Conservation (phyloP, 2,113 vertebrate genomes). For the Hirundichthys speculiger region DNA sequence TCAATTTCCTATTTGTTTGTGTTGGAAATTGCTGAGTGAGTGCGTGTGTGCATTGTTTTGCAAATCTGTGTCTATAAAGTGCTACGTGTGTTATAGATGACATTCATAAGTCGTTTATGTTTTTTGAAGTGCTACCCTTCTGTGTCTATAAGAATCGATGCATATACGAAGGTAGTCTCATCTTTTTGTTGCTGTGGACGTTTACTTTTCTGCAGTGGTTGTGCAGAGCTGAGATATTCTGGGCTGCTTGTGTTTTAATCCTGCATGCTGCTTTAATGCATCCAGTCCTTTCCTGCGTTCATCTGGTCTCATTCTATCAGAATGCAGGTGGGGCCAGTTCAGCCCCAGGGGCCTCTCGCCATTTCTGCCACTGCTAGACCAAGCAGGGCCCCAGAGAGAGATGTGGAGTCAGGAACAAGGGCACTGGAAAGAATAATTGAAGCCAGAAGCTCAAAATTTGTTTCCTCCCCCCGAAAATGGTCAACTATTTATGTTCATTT, state of each 20-base stretch:
- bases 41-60: neutral
- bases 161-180: neutral
- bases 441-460: neutral
- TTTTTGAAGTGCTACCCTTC: neutral
- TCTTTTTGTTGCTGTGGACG: neutral
- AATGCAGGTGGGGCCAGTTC: conserved; percentile 42
- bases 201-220: neutral
- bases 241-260: conserved; percentile 17
- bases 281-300: conserved; percentile 23
- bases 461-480: neutral
- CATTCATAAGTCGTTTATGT: conserved; percentile 7
- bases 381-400: conserved; percentile 26
- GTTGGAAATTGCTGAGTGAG: conserved; percentile 17
- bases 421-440: neutral
- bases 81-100: neutral
- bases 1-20: conserved; percentile 40
- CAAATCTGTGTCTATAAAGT: conserved; percentile 6
- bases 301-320: conserved; percentile 56
- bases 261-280: conserved; percentile 28
- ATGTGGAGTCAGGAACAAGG: conserved; percentile 14
- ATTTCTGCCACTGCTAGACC: conserved; percentile 32
- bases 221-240: neutral
- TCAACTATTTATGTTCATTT: neutral
- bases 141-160: neutral
- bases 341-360: conserved; percentile 32